Evolutionary conservation across 92 coral and sea anemone species (phyloP), one percentile per base, ranked within the genome.

Genomic region (Plumapathes pennacea): DNA sequence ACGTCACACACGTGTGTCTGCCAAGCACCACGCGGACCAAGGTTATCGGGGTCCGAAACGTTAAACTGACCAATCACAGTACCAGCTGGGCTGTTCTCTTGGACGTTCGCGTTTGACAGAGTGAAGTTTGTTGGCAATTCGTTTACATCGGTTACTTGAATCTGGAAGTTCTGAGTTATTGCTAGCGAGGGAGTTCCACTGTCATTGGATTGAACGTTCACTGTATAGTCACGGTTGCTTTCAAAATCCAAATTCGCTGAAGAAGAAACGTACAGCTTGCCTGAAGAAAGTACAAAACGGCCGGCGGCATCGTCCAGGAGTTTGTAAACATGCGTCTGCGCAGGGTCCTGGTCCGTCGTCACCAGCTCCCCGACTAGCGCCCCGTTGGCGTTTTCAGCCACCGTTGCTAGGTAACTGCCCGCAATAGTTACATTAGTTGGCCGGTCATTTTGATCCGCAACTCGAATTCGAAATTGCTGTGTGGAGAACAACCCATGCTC

Each of bases 21-120:
- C 62, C 89, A 74, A 14, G 33, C 49, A 5, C 84, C 89, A 19
- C 66, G 64, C 18, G 86, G 69, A 8, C 89, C 86, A 42, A 57
- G 44, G 60, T 61, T 77, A 60, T 92, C 98, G 7, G 98, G 98
- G 60, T 92, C 98, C 13, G 58, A 68, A 37, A 92, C 89, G 18
- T 20, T 84, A 30, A 92, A 76, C 41, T 60, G 80, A 17, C 96
- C 98, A 54, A 92, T 68, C 62, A 47, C 49, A 29, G 82, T 88
- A 27, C 96, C 94, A 7, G 72, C 29, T 28, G 43, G 66, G 63
- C 96, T 92, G 65, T 92, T 92, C 74, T 92, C 98, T 9, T 41
- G 33, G 48, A 92, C 76, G 50, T 38, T 72, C n/a, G 48, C 31
- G 25, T 72, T 76, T 12, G 84, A 54, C 23, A 92, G 66, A 7